Conservation (phyloP, 2,888 invertebrate genomes). For the Diadegma fenestrale region DNA sequence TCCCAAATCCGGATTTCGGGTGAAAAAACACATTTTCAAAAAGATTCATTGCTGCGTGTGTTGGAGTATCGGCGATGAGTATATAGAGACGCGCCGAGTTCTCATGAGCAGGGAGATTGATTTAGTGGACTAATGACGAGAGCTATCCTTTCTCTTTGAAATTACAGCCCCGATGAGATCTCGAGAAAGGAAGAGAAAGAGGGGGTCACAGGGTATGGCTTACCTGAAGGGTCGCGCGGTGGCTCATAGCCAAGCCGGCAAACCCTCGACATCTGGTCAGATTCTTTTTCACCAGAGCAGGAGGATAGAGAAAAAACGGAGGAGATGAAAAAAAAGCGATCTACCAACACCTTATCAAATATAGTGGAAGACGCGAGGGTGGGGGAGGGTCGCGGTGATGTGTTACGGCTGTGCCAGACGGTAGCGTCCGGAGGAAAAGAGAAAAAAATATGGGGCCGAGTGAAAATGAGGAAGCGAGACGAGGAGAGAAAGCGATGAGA, state of each 20-base stretch:
- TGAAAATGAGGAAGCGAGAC: conserved; percentile 28
- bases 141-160: conserved; percentile 75
- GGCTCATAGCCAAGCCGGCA: conserved; percentile 52
- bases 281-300: conserved; percentile 81
- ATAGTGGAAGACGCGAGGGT: conserved; percentile 66
- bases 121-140: conserved; percentile 82
- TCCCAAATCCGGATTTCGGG: conserved; percentile 19
- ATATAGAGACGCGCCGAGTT: background rate
- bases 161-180: conserved; percentile 61
- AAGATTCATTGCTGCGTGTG: conserved; percentile 8
- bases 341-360: conserved; percentile 79
- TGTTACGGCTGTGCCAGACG: conserved; percentile 63
- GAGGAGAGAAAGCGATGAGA: conserved; percentile 53
- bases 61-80: background rate
- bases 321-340: conserved; percentile 58
- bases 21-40: background rate
- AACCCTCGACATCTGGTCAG: conserved; percentile 83
- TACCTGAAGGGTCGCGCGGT: conserved; percentile 63
- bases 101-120: conserved; percentile 75
- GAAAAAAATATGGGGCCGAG: conserved; percentile 11
- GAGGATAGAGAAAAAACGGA: conserved; percentile 6
- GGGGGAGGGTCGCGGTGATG: conserved; percentile 52
- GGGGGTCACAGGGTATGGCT: conserved; percentile 52
- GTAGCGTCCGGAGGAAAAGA: conserved; percentile 49
- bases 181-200: background rate